A percentile compares a stretch with the other conserved stretches of the same genome.
Conservation (phyloP, 2,888 invertebrate genomes). For the Onchidella celtica region DNA sequence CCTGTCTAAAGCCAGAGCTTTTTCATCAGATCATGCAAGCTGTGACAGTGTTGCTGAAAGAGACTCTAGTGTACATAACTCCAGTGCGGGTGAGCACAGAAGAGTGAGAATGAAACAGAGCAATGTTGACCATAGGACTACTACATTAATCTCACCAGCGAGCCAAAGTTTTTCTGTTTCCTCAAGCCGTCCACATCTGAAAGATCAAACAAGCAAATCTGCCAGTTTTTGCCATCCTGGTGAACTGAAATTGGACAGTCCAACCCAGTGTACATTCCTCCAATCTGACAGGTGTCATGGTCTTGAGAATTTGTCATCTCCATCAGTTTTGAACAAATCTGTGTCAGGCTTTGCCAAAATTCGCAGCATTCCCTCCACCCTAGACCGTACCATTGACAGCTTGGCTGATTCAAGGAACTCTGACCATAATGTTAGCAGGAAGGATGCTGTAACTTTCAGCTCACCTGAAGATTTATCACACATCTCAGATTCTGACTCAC, state of each 20-base stretch:
- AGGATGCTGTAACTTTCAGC: neutral
- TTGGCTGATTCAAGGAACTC: neutral
- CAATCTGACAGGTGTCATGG: neutral
- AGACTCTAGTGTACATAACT: too few species aligned
- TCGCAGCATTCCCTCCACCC: slow-evolving; percentile 38
- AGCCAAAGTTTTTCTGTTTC: neutral
- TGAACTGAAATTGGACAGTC: neutral
- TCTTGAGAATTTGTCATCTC: neutral
- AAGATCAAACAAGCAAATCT: neutral
- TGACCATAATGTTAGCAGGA: neutral
- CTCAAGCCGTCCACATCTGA: neutral
- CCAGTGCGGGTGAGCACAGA: neutral
- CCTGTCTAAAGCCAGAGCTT: neutral
- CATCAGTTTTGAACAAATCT: neutral
- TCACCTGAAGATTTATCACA: neutral
- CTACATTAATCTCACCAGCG: neutral
- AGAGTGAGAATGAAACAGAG: slow-evolving; percentile 20
- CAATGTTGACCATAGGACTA: slow-evolving; percentile 25
- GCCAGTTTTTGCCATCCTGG: neutral
- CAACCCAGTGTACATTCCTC: neutral
- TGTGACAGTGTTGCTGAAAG: too few species aligned
- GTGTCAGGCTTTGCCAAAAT: slow-evolving; percentile 42
- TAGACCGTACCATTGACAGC: slow-evolving; percentile 15
- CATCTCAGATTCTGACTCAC: slow-evolving; percentile 4
- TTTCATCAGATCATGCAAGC: neutral